phyloP scores from a whole-genome alignment of 2,888 invertebrate genomes.

The Ichneumoninae sp. region DNA sequence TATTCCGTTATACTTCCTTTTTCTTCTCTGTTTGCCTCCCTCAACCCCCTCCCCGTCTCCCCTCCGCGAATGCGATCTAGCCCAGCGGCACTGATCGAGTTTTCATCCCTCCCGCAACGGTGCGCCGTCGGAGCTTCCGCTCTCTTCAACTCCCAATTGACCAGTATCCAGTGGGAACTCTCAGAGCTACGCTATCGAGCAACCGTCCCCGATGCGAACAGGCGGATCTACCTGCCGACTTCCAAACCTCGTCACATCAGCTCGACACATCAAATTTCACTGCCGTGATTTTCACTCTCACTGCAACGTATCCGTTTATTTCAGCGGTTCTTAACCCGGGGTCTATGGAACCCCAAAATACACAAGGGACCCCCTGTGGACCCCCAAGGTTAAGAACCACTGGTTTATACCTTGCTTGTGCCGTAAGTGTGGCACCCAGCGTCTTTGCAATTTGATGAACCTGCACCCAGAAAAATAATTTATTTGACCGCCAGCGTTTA shows the following conservation, averaged over 20 bases:
- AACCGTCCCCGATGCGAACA: constrained; percentile 31
- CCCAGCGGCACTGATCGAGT: constrained; percentile 75
- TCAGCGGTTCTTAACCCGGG: too few species aligned
- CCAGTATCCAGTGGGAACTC: constrained; percentile 47
- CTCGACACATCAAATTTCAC: constrained; percentile 36
- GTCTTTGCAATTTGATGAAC: not conserved
- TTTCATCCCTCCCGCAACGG: constrained; percentile 71
- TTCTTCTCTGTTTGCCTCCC: constrained; percentile 39
- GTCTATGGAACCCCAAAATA: too few species aligned
- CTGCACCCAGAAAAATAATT: not conserved
- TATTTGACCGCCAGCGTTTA: too few species aligned
- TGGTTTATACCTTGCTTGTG: constrained; percentile 71
- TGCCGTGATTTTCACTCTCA: constrained; percentile 75
- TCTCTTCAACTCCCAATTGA: constrained; percentile 48
- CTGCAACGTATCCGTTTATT: constrained; percentile 72
- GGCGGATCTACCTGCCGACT: constrained; percentile 61
- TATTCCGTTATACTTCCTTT: constrained; percentile 55
- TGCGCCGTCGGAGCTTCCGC: constrained; percentile 40
- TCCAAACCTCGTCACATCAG: constrained; percentile 41
- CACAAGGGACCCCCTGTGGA: too few species aligned
- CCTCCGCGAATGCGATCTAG: constrained; percentile 42
- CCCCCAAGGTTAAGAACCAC: too few species aligned
- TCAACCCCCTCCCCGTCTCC: constrained; percentile 14
- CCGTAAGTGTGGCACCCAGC: not conserved
- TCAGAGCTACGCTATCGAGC: constrained; percentile 16